A percentile compares a stretch with the other conserved stretches of the same genome.
Conservation (phyloP, 2,113 vertebrate genomes). For the Rhineura floridana region DNA sequence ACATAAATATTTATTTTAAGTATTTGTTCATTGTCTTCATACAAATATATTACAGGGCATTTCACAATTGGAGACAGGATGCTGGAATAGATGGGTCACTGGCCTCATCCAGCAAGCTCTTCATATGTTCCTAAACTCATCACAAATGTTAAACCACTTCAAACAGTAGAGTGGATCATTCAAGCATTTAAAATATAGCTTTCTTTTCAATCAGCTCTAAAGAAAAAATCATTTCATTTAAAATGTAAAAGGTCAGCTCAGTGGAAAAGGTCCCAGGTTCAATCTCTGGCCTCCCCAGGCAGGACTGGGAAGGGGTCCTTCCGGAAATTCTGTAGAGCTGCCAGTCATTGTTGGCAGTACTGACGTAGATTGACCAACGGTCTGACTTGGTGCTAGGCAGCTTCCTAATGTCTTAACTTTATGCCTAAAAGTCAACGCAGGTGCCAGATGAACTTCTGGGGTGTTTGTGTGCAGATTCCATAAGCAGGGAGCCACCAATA, state of each 20-base stretch:
- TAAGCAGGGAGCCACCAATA: background rate
- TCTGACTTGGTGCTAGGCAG: no score
- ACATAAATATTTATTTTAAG: constrained; percentile 16
- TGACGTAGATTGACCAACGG: no score
- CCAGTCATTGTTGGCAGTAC: no score
- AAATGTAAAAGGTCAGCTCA: no score
- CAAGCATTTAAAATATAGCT: background rate
- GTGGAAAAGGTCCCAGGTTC: no score
- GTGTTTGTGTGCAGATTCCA: no score
- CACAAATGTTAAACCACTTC: background rate
- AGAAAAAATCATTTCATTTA: background rate
- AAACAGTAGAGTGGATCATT: background rate
- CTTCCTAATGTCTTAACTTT: no score
- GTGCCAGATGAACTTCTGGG: background rate
- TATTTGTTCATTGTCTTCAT: background rate
- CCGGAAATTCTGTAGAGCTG: no score
- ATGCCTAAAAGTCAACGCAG: background rate
- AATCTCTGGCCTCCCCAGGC: no score
- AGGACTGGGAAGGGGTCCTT: no score
- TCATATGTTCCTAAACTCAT: background rate
- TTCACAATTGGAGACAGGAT: background rate
- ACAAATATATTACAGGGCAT: background rate
- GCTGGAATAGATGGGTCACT: no score
- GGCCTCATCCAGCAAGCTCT: no score
- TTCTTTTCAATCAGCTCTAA: background rate